Evolutionary conservation across 1,140 invertebrate genomes (phyloP).

Genomic region (Drosophila santomea): DNA sequence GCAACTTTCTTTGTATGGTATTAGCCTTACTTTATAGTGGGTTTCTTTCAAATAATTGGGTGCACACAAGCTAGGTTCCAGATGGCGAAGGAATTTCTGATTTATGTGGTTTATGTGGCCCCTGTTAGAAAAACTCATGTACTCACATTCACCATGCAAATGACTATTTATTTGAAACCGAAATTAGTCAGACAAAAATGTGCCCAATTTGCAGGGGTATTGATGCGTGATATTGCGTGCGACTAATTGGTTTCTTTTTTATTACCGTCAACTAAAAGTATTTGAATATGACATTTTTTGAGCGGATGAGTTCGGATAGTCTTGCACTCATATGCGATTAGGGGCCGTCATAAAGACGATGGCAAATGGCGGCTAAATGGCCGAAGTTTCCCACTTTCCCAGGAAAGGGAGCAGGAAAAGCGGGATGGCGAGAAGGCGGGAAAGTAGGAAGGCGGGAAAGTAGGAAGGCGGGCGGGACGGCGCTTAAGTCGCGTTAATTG

Average conservation of each 20-base stretch:
- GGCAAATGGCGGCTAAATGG: slow-evolving; percentile 49
- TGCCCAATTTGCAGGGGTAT: slow-evolving; percentile 67
- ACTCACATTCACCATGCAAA: slow-evolving; percentile 42
- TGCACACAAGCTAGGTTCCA: slow-evolving; percentile 5
- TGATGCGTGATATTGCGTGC: slow-evolving; percentile 73
- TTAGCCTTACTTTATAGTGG: background rate
- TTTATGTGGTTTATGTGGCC: slow-evolving; percentile 60
- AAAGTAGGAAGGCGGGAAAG: background rate
- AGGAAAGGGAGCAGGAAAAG: slow-evolving; percentile 2
- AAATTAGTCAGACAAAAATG: slow-evolving; percentile 36
- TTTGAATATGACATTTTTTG: slow-evolving; percentile 34
- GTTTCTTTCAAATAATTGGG: slow-evolving; percentile 22
- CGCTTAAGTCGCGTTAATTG: slow-evolving; percentile 73
- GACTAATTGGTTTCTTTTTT: slow-evolving; percentile 75
- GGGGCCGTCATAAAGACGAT: slow-evolving; percentile 47
- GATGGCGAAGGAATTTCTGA: slow-evolving; percentile 46
- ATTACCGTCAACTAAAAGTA: slow-evolving; percentile 57
- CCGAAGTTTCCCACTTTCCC: slow-evolving; percentile 46
- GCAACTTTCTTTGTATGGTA: background rate
- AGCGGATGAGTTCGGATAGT: slow-evolving; percentile 25
- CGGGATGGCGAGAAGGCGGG: background rate
- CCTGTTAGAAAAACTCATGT: background rate
- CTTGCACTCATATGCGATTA: slow-evolving; percentile 55
- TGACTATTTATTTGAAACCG: slow-evolving; percentile 42
- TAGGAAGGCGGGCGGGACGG: slow-evolving; percentile 2